Percentiles rank a stretch among this genome's conserved stretches.
These are phyloP conservation scores for Saimiri boliviensis DNA, from an alignment of 2,113 vertebrate species.

Conservation along the genomic window DNA sequence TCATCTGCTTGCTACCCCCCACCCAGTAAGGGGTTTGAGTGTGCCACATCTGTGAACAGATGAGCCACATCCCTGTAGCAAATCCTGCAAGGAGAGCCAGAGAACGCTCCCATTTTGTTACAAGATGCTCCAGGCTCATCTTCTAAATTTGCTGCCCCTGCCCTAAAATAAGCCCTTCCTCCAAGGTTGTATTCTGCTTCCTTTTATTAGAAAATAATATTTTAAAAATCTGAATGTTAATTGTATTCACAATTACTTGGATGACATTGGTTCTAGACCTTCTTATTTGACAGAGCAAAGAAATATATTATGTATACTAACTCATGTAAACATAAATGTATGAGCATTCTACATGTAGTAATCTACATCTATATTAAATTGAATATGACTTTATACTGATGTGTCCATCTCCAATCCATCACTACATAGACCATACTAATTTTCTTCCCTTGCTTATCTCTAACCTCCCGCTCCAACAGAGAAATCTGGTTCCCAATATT, in stretches of 20 bases:
- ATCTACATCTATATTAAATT: not conserved
- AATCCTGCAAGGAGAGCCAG: too few relatives aligned
- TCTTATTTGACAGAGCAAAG: not conserved
- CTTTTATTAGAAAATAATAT: not conserved
- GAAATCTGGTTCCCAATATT: not conserved
- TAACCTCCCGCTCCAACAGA: not conserved
- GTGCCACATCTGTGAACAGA: too few relatives aligned
- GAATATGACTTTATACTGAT: not conserved
- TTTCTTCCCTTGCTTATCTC: not conserved
- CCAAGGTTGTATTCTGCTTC: not conserved
- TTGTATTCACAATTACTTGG: not conserved
- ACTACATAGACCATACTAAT: not conserved
- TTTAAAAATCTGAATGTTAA: not conserved
- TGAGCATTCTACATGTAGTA: not conserved
- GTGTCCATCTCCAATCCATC: not conserved
- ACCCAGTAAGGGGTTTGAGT: too few relatives aligned
- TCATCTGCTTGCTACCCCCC: too few relatives aligned
- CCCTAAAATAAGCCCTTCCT: not conserved
- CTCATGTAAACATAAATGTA: not conserved
- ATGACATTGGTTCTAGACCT: not conserved
- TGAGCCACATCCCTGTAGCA: too few relatives aligned
- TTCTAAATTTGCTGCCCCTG: not conserved
- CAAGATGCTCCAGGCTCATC: not conserved
- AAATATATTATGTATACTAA: not conserved
- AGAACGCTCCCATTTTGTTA: not conserved